Base-by-base conservation (phyloP, 2,888 invertebrate genomes). In the Phyllotreta striolata region DNA sequence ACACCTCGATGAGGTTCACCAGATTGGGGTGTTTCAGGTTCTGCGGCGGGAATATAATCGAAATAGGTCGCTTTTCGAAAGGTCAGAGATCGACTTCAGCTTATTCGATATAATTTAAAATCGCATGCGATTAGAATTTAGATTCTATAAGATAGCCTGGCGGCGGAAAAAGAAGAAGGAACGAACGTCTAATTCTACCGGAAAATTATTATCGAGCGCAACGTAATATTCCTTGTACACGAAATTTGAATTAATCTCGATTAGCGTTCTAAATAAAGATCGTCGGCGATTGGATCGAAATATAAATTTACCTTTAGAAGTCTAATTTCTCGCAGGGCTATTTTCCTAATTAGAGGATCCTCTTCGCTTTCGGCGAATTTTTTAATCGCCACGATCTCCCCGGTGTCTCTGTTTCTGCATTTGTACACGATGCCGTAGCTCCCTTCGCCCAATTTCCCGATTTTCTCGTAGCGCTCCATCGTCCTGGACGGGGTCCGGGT, bases 11-110 rank as follows among this genome's bases (percentile, higher is more conserved):
- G 67, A 99, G 85, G 79, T 98, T 98, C 59, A 99, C 96, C 77
- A 99, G 84, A 83, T 99, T 99, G 3, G 96, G 96, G 82, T 99
- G 98, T 81, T 98, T 98, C 70, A 99, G 85, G 84, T 97, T 98
- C 97, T 99, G 85, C 70, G 72, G 68, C 7, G 14, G 6, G 24
- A 55, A 39, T 8, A 39, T 35, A 8, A 52, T 37, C 6, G 52
- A 6, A 49, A 13, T 14, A 6, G n/a, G 34, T 24, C 24, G 24
- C 49, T n/a, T n/a, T n/a, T n/a, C 12, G 12, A 24, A 24, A 49
- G 10, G 10, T 41, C 9, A 24, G 24, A 24, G 24, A 24, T 24
- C 24, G 24, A 24, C 24, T 24, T 24, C 24, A 1, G 24, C n/a
- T 24, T 24, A 24, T 24, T 24, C 24, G 24, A 24, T 24, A 4